A percentile compares a stretch with the other conserved stretches of the same genome.
Conservation (phyloP, 2,888 invertebrate genomes). For the Torymus aiolomorphi region DNA sequence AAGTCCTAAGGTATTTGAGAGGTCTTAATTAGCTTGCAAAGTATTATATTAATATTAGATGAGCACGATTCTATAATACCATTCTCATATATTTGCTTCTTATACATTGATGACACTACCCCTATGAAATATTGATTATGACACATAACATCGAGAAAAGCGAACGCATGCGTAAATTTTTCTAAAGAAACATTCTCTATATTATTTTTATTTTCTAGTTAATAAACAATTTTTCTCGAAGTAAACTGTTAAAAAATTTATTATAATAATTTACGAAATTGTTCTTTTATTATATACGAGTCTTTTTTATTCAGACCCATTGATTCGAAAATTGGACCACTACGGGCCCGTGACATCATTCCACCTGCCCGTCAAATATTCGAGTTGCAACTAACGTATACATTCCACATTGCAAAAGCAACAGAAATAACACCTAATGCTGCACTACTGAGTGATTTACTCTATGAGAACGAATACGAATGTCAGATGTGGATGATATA, state of each 20-base stretch:
- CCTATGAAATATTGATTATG: too few relatives aligned
- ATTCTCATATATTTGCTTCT: too few relatives aligned
- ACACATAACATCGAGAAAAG: too few relatives aligned
- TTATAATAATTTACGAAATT: conserved; percentile 16
- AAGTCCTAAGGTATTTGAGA: conserved; percentile 80
- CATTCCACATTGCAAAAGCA: conserved; percentile 87
- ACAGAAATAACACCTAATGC: conserved; percentile 89
- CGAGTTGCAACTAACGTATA: conserved; percentile 91
- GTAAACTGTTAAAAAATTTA: too few relatives aligned
- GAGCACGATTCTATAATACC: too few relatives aligned
- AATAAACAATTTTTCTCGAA: too few relatives aligned
- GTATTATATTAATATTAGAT: not conserved
- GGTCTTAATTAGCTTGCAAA: too few relatives aligned
- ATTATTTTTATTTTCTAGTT: too few relatives aligned
- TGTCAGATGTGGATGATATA: conserved; percentile 98
- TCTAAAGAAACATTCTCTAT: too few relatives aligned
- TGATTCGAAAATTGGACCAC: conserved; percentile 87
- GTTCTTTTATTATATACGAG: not conserved
- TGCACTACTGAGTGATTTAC: conserved; percentile 87
- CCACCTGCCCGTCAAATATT: conserved; percentile 94
- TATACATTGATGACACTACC: too few relatives aligned
- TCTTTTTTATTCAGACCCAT: conserved; percentile 80
- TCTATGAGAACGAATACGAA: conserved; percentile 97
- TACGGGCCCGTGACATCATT: conserved; percentile 89
- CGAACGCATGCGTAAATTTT: too few relatives aligned